phyloP scores from a whole-genome alignment of 2,888 invertebrate genomes.

The Cheilosia urbana region DNA sequence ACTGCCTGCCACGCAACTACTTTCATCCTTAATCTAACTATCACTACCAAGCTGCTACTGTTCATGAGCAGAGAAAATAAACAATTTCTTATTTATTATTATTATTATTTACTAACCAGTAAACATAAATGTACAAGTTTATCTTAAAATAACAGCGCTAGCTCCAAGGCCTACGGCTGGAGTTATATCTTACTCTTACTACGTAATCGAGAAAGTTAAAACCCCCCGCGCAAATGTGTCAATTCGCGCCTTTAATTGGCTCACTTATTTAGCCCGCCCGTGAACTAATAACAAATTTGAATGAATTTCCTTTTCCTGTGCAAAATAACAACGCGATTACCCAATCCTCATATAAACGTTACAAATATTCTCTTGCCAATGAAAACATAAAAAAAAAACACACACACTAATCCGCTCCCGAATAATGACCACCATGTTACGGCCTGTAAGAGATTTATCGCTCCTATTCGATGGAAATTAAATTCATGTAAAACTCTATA shows the following conservation, averaged over 20 bases:
- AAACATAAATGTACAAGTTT: no score
- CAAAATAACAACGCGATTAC: constrained; percentile 20
- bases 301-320: constrained; percentile 17
- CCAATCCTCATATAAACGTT: constrained; percentile 33
- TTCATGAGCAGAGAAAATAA: no score
- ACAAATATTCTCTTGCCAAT: constrained; percentile 28
- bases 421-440: constrained; percentile 38
- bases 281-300: constrained; percentile 52
- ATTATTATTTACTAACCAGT: no score
- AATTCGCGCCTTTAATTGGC: constrained; percentile 46
- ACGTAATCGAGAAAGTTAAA: no score
- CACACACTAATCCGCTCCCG: constrained; percentile 20
- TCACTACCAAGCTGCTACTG: constrained; percentile 20
- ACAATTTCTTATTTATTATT: no score
- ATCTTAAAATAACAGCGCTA: no score
- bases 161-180: no score
- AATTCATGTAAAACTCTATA: constrained; percentile 70
- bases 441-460: constrained; percentile 57
- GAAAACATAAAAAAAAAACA: constrained; percentile 1
- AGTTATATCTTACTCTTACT: no score
- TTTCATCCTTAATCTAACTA: constrained; percentile 38
- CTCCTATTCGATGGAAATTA: constrained; percentile 69
- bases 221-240: constrained; percentile 35
- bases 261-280: constrained; percentile 12
- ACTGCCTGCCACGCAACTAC: background rate